Conservation (phyloP, 2,113 vertebrate genomes). For the Aegotheles bennettii region DNA sequence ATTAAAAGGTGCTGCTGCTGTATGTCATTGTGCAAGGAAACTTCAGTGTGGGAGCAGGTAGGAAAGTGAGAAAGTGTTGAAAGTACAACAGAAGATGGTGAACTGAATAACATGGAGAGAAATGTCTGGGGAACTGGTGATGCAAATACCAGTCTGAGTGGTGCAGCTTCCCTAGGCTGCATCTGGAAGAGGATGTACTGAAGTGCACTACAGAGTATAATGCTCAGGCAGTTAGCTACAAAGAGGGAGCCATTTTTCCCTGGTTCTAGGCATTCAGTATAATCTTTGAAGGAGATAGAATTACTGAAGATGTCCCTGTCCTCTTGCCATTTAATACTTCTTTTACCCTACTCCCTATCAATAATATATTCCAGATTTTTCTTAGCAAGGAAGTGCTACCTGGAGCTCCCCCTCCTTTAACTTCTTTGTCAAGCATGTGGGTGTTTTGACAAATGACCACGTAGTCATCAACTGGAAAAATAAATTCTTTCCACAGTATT, state of each 20-base stretch:
- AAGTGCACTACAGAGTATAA: not conserved
- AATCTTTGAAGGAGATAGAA: not conserved
- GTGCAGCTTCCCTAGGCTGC: not conserved
- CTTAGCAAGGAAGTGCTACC: not conserved
- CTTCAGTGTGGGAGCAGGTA: fast-evolving
- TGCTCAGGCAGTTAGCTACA: not conserved
- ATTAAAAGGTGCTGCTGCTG: not conserved
- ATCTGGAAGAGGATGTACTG: not conserved
- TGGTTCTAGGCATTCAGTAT: not conserved
- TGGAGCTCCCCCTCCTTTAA: not conserved
- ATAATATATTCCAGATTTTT: not conserved
- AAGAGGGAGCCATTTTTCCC: not conserved
- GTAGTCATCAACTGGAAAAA: not conserved
- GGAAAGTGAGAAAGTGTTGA: not conserved
- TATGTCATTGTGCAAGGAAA: not conserved
- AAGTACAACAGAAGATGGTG: not conserved
- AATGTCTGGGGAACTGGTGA: not conserved
- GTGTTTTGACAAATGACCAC: not conserved
- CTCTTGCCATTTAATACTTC: not conserved
- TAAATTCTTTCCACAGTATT: not conserved
- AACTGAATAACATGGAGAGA: not conserved
- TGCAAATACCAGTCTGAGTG: not conserved
- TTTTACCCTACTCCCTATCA: not conserved
- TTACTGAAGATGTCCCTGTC: not conserved
- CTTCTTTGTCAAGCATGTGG: not conserved